Percentiles rank a stretch among this genome's conserved stretches.
Conservation (phyloP, 1,140 invertebrate species). For the Phthorimaea operculella region DNA sequence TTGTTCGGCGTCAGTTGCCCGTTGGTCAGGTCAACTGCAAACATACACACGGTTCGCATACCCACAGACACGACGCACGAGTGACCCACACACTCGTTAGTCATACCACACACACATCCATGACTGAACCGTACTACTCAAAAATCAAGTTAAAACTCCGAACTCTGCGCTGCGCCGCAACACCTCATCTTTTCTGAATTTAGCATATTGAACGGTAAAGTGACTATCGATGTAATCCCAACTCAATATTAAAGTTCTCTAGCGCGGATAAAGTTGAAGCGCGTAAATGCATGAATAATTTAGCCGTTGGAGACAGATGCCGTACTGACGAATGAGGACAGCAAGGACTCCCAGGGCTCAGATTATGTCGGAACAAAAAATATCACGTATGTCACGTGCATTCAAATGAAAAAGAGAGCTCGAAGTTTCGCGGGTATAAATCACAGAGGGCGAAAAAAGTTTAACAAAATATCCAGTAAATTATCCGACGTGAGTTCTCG, state of each 20-base stretch:
- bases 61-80: constrained; percentile 38
- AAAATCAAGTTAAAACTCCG: constrained; percentile 20
- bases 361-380: constrained; percentile 63
- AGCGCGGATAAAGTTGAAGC: constrained; percentile 38
- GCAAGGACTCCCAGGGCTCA: constrained; percentile 35
- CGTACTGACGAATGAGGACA: constrained; percentile 50
- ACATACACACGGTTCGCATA: constrained; percentile 70
- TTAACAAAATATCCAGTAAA: constrained; percentile 69
- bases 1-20: constrained; percentile 94
- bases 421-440: constrained; percentile 65
- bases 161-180: constrained; percentile 15
- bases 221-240: constrained; percentile 41
- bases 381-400: constrained; percentile 65
- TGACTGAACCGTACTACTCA: constrained; percentile 53
- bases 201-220: constrained; percentile 38
- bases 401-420: constrained; percentile 67
- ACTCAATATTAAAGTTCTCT: constrained; percentile 41
- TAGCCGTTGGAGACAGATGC: constrained; percentile 51
- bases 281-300: constrained; percentile 63
- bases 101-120: constrained; percentile 48
- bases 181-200: constrained; percentile 31
- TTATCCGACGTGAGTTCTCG: constrained; percentile 66
- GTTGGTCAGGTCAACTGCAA: constrained; percentile 94
- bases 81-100: constrained; percentile 46
- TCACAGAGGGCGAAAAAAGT: constrained; percentile 66